Conservation (phyloP, 2,888 invertebrate genomes). For the Pandemis corylana region DNA sequence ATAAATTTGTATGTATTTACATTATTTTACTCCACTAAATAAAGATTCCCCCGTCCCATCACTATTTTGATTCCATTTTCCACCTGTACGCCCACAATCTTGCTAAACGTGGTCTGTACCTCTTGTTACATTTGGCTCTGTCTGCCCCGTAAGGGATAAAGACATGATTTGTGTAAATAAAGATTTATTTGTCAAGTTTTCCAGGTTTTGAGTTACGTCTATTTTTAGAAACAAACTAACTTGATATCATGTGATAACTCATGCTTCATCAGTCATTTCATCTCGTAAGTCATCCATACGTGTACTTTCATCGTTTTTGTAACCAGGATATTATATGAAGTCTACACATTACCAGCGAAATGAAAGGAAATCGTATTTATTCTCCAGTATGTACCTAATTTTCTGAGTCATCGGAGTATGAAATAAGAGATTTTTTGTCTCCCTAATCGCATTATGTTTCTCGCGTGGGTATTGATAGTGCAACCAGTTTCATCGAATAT, state of each 20-base stretch:
- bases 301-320: not conserved
- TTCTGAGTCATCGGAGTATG: constrained; percentile 63
- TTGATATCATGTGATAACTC: not conserved
- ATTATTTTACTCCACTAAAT: not conserved
- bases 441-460: constrained; percentile 38
- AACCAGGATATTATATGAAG: not conserved
- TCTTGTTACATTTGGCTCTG: too few species aligned
- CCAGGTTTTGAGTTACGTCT: not conserved
- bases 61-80: too few species aligned
- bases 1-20: too few species aligned
- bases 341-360: constrained; percentile 16
- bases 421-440: constrained; percentile 54
- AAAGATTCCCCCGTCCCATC: not conserved
- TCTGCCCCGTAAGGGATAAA: too few species aligned
- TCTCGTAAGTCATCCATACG: not conserved
- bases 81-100: too few species aligned
- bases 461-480: constrained; percentile 19
- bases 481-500: constrained; percentile 4
- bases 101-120: too few species aligned
- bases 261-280: not conserved
- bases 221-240: not conserved
- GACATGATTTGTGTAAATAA: not conserved
- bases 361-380: constrained; percentile 41
- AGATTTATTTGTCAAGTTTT: too few species aligned
- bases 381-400: constrained; percentile 52